Conservation (phyloP, 1,140 invertebrate genomes). For the Drosophila guanche region DNA sequence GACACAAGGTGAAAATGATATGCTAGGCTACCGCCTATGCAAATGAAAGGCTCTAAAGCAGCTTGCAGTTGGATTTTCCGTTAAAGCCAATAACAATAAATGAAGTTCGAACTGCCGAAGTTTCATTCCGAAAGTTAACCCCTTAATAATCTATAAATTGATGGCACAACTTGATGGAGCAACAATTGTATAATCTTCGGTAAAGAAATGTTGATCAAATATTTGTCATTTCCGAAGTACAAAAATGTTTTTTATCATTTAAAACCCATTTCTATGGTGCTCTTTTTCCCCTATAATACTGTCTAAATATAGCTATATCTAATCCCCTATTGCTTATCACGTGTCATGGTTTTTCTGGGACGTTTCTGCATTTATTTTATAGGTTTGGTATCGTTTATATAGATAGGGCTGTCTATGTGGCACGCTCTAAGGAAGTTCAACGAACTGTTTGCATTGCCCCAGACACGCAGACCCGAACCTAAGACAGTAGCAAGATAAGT, state of each 20-base stretch:
- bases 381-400: not conserved
- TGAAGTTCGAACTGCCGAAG: no score
- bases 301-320: constrained; percentile 44
- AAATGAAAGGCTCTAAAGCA: constrained; percentile 21
- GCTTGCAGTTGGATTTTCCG: constrained; percentile 44
- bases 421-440: constrained; percentile 75
- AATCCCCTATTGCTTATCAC: constrained; percentile 43
- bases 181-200: not conserved
- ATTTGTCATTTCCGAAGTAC: not conserved
- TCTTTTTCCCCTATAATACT: constrained; percentile 12
- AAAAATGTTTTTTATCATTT: constrained; percentile 2
- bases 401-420: constrained; percentile 42
- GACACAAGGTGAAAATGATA: constrained; percentile 62
- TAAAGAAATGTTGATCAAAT: not conserved
- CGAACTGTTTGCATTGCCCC: constrained; percentile 64
- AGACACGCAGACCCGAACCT: constrained; percentile 43
- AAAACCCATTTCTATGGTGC: constrained; percentile 10
- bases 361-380: constrained; percentile 47
- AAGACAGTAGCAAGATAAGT: constrained; percentile 68
- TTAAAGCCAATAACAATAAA: constrained; percentile 36
- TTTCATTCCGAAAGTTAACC: not conserved
- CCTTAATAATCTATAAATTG: constrained; percentile 4
- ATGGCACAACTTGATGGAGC: not conserved
- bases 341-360: constrained; percentile 40
- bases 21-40: constrained; percentile 17